Conservation (phyloP, 1,140 invertebrate genomes). For the Pseudomyrmex sp. region DNA sequence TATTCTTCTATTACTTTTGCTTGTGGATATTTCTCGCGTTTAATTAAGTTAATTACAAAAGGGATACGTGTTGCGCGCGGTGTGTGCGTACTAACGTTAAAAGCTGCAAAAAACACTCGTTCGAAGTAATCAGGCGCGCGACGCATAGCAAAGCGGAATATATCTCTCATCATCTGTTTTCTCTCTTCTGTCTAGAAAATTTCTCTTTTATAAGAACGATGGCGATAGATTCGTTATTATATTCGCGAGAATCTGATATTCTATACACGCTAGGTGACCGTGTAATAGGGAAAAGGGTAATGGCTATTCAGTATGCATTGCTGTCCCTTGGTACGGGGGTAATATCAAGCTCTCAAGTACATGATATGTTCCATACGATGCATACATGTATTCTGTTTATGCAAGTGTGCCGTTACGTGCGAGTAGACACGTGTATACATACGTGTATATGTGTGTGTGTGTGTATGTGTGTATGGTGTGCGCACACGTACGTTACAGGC, state of each 20-base stretch:
- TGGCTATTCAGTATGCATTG: constrained; percentile 85
- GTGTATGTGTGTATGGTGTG: constrained; percentile 36
- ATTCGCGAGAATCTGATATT: constrained; percentile 78
- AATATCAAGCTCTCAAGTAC: constrained; percentile 77
- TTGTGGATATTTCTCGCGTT: constrained; percentile 5
- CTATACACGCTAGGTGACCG: constrained; percentile 80
- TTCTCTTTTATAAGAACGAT: constrained; percentile 61
- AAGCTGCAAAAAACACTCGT: neutral
- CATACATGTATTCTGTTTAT: constrained; percentile 56
- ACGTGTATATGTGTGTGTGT: constrained; percentile 15
- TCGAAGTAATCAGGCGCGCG: neutral
- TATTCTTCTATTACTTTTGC: neutral
- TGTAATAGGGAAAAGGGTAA: constrained; percentile 81
- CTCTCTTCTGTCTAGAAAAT: neutral
- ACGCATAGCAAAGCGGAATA: neutral
- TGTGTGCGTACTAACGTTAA: neutral
- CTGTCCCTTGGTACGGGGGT: constrained; percentile 78
- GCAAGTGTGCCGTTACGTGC: constrained; percentile 43
- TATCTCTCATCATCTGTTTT: neutral
- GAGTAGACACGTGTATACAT: constrained; percentile 61
- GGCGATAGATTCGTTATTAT: constrained; percentile 82
- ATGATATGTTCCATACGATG: constrained; percentile 75
- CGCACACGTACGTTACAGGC: constrained; percentile 17
- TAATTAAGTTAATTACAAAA: neutral
- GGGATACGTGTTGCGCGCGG: neutral